These are phyloP conservation scores for Heliconius hewitsoni DNA, from an alignment of 1,140 invertebrate genomes.

Conservation along the genomic window DNA sequence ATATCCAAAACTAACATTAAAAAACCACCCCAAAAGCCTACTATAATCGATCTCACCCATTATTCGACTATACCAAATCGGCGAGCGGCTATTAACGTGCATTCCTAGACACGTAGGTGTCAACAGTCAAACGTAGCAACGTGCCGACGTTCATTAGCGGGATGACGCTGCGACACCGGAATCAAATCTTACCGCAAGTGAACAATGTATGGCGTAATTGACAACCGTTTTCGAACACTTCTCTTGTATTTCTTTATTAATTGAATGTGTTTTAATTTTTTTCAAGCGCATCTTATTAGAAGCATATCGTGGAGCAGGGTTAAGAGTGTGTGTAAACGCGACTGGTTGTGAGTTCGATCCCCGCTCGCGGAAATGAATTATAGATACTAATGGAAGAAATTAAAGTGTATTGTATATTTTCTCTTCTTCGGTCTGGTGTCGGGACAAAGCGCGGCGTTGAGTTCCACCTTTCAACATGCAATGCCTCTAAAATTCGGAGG, in stretches of 20 bases:
- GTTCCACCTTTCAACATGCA: too few species aligned
- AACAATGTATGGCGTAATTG: constrained; percentile 57
- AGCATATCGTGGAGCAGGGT: too few species aligned
- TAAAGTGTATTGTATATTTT: too few species aligned
- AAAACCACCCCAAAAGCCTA: not conserved
- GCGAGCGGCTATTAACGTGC: constrained; percentile 25
- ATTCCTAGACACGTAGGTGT: constrained; percentile 34
- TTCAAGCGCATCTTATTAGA: not conserved
- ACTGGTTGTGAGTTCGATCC: too few species aligned
- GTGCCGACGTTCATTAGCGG: constrained; percentile 57
- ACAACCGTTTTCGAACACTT: constrained; percentile 37
- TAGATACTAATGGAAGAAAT: too few species aligned
- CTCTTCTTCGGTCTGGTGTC: too few species aligned
- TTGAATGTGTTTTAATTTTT: not conserved
- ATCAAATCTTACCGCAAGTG: constrained; percentile 53
- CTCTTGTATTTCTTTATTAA: not conserved
- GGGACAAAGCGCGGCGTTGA: too few species aligned
- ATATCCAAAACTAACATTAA: not conserved
- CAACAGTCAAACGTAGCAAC: constrained; percentile 40
- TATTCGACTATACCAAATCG: not conserved
- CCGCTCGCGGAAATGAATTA: too few species aligned
- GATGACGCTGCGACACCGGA: constrained; percentile 57
- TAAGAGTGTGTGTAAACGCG: too few species aligned
- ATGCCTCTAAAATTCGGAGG: too few species aligned
- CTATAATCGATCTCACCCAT: not conserved